Evolutionary conservation across 2,888 invertebrate genomes (phyloP).

Genomic region (Agrochola litura): DNA sequence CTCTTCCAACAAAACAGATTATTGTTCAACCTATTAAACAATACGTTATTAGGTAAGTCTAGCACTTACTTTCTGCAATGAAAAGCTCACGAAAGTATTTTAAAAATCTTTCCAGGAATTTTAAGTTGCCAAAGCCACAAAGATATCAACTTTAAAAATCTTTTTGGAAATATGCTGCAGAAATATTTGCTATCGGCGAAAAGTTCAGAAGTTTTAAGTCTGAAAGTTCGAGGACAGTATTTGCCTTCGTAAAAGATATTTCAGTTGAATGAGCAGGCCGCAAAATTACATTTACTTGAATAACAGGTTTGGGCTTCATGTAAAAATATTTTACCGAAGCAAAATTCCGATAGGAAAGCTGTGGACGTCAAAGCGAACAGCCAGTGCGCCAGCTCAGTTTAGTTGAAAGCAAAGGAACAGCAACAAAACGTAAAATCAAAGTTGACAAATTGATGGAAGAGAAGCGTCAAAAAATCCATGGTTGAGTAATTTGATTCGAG

Average conservation of each 20-base stretch:
- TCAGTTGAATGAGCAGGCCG: neutral
- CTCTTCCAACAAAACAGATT: neutral
- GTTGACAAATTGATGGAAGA: neutral
- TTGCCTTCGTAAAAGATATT: neutral
- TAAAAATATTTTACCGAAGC: neutral
- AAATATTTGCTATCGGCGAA: neutral
- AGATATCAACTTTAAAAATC: too few relatives aligned
- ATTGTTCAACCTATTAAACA: neutral
- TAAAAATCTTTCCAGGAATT: too few relatives aligned
- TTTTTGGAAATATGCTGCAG: neutral
- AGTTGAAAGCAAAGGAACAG: neutral
- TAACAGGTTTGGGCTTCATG: neutral
- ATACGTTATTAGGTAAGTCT: neutral
- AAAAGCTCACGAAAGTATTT: neutral
- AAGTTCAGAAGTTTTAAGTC: conserved; percentile 1
- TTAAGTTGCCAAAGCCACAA: too few relatives aligned
- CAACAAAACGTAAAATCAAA: neutral
- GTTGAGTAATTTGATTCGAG: neutral
- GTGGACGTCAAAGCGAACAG: neutral
- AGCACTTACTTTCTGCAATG: neutral
- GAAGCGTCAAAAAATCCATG: neutral
- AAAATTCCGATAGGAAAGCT: neutral
- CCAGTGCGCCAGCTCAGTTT: neutral
- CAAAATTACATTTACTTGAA: neutral
- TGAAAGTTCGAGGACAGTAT: conserved; percentile 8